Evolutionary conservation across 2,113 vertebrate species (phyloP).

Genomic region (Ochotona curzoniae): DNA sequence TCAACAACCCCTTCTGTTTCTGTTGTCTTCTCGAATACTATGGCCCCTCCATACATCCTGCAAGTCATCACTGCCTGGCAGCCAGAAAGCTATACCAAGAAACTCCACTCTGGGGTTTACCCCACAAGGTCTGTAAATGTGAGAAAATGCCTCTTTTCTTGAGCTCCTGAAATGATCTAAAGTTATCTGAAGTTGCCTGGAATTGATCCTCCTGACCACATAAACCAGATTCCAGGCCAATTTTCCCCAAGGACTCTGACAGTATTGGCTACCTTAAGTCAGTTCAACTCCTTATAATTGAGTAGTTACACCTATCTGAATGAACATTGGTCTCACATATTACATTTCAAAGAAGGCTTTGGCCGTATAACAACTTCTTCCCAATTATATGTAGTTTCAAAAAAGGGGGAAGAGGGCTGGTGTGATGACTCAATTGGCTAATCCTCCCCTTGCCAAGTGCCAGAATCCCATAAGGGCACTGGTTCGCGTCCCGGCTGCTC

Average conservation of each 20-base stretch:
- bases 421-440: no score
- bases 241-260: slow-evolving; percentile 1
- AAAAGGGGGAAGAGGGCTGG: neutral
- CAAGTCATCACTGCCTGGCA: neutral
- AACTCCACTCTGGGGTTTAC: neutral
- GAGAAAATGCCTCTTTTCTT: neutral
- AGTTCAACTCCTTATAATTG: neutral
- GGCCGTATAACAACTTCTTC: neutral
- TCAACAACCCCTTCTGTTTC: neutral
- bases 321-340: neutral
- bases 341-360: neutral
- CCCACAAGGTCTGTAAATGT: neutral
- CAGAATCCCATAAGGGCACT: no score
- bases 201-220: neutral
- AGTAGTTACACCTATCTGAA: neutral
- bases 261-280: neutral
- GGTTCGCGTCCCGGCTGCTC: no score
- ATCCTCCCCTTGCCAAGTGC: no score
- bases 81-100: neutral
- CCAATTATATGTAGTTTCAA: neutral
- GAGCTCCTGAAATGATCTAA: neutral
- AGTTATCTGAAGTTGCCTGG: neutral
- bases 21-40: neutral
- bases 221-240: neutral
- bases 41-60: neutral